A percentile compares a stretch with the other conserved stretches of the same genome.
Evolutionary conservation across 1,140 invertebrate species (phyloP).

Genomic region (Harpegnathos saltator): DNA sequence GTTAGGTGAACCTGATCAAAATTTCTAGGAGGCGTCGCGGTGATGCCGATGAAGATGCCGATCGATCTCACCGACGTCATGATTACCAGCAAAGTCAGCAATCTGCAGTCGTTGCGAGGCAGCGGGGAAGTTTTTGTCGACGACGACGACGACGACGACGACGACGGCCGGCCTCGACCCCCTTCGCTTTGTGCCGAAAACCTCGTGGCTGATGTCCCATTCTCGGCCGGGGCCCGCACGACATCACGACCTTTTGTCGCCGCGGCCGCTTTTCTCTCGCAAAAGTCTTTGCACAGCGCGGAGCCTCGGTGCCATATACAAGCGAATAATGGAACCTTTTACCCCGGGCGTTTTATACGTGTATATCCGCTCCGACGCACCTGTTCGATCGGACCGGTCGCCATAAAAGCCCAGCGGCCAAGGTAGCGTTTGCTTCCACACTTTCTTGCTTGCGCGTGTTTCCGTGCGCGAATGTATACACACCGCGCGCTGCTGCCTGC

Average conservation of each 20-base stretch:
- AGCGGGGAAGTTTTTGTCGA: constrained; percentile 17
- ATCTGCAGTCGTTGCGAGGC: constrained; percentile 8
- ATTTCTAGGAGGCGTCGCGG: no score
- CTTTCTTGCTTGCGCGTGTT: constrained; percentile 67
- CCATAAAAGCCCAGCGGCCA: constrained; percentile 76
- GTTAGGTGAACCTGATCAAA: no score
- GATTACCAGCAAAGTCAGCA: constrained; percentile 35
- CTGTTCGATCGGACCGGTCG: constrained; percentile 79
- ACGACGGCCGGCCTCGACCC: constrained; percentile 40
- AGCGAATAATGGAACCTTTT: constrained; percentile 73
- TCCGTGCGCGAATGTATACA: constrained; percentile 42
- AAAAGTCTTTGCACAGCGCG: constrained; percentile 63
- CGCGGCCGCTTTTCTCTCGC: constrained; percentile 57
- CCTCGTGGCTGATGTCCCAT: background rate
- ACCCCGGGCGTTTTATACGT: constrained; percentile 52
- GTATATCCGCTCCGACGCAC: constrained; percentile 69
- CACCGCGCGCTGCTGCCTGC: constrained; percentile 40
- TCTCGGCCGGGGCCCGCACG: constrained; percentile 9
- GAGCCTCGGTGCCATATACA: constrained; percentile 56
- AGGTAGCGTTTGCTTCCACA: constrained; percentile 77
- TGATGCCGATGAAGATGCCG: background rate
- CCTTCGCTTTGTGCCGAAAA: constrained; percentile 57
- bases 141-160: background rate
- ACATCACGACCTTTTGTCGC: constrained; percentile 69
- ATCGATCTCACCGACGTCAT: background rate